Percentiles rank a stretch among this genome's conserved stretches.
These are phyloP conservation scores for Scaptomyza parva DNA, from an alignment of 2,888 invertebrate species.

Conservation along the genomic window DNA sequence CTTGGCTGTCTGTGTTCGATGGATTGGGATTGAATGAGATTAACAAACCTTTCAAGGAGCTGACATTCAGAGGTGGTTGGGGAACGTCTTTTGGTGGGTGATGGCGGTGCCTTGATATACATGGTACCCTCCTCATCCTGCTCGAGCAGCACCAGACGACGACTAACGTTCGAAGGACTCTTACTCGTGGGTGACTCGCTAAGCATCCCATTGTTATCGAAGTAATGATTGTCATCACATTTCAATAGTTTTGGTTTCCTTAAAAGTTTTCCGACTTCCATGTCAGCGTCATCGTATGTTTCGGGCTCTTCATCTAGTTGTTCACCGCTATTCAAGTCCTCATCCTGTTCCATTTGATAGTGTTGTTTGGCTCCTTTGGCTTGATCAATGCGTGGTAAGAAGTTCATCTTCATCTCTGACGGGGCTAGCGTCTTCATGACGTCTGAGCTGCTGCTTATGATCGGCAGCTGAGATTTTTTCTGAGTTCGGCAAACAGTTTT, in stretches of 20 bases:
- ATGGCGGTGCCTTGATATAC: slow-evolving; percentile 64
- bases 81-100: slow-evolving; percentile 19
- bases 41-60: slow-evolving; percentile 73
- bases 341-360: slow-evolving; percentile 33
- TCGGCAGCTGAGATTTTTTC: slow-evolving; percentile 34
- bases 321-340: slow-evolving; percentile 23
- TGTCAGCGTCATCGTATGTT: slow-evolving; percentile 29
- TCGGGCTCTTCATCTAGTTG: slow-evolving; percentile 24
- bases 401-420: slow-evolving; percentile 42
- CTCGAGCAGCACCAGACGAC: slow-evolving; percentile 56
- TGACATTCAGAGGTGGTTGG: slow-evolving; percentile 5
- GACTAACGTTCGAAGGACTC: slow-evolving; percentile 30
- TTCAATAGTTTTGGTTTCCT: slow-evolving; percentile 19
- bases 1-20: slow-evolving; percentile 62
- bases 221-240: slow-evolving; percentile 18
- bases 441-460: slow-evolving; percentile 31
- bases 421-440: slow-evolving; percentile 44
- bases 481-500: slow-evolving; percentile 58
- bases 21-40: neutral
- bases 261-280: slow-evolving; percentile 24
- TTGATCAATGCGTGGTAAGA: slow-evolving; percentile 38
- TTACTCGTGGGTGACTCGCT: slow-evolving; percentile 15
- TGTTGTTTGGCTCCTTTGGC: neutral
- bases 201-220: neutral
- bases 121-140: slow-evolving; percentile 60